phyloP scores from a whole-genome alignment of 1,140 invertebrate species.

The Parasteatoda tepidariorum region DNA sequence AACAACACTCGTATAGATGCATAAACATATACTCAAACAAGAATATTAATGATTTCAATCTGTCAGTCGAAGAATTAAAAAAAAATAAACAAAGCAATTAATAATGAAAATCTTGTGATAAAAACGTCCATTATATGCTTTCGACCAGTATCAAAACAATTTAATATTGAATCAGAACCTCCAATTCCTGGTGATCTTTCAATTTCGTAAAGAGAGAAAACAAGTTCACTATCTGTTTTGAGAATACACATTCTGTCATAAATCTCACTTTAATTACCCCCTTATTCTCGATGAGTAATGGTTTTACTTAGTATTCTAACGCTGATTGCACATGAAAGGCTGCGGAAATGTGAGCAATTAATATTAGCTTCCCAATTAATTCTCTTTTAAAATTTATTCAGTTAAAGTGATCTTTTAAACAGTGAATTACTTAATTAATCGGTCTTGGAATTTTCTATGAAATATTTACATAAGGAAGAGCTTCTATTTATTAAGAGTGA shows the following conservation, averaged over 20 bases:
- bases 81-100: no score
- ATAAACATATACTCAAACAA: no score
- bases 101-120: no score
- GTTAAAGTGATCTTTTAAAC: conserved; percentile 5
- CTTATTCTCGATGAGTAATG: conserved; percentile 34
- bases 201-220: not conserved
- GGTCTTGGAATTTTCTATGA: no score
- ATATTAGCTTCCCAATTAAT: conserved; percentile 5
- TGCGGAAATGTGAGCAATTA: conserved; percentile 48
- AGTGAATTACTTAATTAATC: not conserved
- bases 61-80: no score
- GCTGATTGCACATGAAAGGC: not conserved
- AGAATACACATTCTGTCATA: conserved; percentile 19
- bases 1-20: no score
- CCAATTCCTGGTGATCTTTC: not conserved
- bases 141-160: not conserved
- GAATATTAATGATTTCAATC: no score
- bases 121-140: not conserved
- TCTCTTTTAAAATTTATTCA: conserved; percentile 15
- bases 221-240: not conserved
- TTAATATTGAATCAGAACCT: not conserved
- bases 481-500: no score
- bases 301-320: conserved; percentile 17
- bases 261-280: conserved; percentile 53
- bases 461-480: no score